Conservation (phyloP, 2,888 invertebrate genomes). For the Spisula solida region DNA sequence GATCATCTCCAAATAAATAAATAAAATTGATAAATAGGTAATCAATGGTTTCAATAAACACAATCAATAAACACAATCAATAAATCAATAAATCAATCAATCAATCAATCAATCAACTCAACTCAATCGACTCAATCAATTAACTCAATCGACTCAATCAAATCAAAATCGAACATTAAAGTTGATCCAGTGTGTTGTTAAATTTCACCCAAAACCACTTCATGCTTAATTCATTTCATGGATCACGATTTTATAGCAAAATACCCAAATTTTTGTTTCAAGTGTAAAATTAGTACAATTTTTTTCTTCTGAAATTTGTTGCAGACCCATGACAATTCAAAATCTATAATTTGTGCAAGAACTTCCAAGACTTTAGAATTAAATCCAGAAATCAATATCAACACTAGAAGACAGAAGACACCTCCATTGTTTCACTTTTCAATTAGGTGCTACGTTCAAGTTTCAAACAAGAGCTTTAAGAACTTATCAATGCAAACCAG, state of each 20-base stretch:
- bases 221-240: not conserved
- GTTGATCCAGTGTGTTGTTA: too few relatives aligned
- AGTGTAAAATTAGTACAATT: not conserved
- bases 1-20: too few relatives aligned
- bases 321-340: not conserved
- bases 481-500: not conserved
- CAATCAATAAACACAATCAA: not conserved
- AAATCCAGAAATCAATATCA: not conserved
- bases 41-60: too few relatives aligned
- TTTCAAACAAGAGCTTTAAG: not conserved
- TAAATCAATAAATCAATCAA: too few relatives aligned
- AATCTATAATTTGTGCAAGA: not conserved
- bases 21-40: too few relatives aligned
- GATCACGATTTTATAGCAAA: not conserved
- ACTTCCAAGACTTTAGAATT: not conserved
- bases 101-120: not conserved
- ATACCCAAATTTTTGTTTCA: conserved; percentile 1
- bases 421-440: not conserved
- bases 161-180: not conserved
- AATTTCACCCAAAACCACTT: too few relatives aligned
- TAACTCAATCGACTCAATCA: not conserved
- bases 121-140: not conserved
- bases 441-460: not conserved
- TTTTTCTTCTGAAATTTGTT: not conserved
- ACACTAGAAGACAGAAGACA: not conserved